phyloP scores from a whole-genome alignment of 2,113 vertebrate species.

The Odobenus rosmarus region DNA sequence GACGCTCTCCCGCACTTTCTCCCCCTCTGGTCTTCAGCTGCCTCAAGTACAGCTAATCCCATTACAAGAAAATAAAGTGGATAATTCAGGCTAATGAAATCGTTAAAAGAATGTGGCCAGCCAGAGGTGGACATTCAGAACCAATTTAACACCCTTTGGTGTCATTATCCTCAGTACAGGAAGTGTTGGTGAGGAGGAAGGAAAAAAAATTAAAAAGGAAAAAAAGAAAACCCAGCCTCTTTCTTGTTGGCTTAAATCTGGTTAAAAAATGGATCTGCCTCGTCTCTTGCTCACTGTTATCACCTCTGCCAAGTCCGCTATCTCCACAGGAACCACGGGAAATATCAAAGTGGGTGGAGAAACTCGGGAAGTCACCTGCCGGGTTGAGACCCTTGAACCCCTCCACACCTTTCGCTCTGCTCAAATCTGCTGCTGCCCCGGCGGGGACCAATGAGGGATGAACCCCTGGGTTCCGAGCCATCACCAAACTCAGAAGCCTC shows the following conservation, averaged over 20 bases:
- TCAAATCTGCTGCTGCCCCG: fast-evolving
- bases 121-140: conserved; percentile 86
- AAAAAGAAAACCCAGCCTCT: conserved; percentile 13
- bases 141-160: conserved; percentile 84
- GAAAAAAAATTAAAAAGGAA: conserved; percentile 41
- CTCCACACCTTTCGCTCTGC: too few relatives aligned
- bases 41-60: conserved; percentile 85
- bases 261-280: conserved; percentile 67
- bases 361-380: not conserved
- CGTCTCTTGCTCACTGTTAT: conserved; percentile 43
- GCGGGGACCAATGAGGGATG: not conserved
- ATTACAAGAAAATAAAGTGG: conserved; percentile 89
- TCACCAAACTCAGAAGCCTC: not conserved
- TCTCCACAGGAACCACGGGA: conserved; percentile 64
- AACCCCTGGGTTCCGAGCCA: fast-evolving
- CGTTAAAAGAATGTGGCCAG: conserved; percentile 85
- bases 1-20: conserved; percentile 54
- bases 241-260: conserved; percentile 76
- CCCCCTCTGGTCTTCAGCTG: conserved; percentile 80
- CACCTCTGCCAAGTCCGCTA: not conserved
- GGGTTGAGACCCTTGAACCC: fast-evolving
- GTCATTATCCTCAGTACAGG: conserved; percentile 79
- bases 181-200: conserved; percentile 75
- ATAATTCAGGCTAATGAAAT: conserved; percentile 89
- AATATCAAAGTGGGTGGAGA: not conserved